Evolutionary conservation across 1,140 invertebrate species (phyloP).

Genomic region (Saccostrea glomerata): DNA sequence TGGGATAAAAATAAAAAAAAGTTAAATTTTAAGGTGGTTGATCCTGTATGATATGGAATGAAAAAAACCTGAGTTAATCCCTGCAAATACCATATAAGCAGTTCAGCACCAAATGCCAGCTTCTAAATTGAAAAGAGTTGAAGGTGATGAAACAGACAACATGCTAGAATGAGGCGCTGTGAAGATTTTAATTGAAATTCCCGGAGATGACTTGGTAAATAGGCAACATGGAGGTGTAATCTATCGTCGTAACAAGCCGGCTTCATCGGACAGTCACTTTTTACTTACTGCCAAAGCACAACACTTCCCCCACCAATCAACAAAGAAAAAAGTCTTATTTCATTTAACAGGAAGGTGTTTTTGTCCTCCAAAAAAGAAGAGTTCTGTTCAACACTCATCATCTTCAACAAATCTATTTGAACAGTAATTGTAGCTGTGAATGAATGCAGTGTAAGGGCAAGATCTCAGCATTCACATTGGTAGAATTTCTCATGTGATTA

Average conservation of each 20-base stretch:
- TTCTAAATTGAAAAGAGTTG: neutral
- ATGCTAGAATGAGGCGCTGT: constrained; percentile 1
- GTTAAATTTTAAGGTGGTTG: neutral
- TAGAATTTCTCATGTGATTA: constrained; percentile 9
- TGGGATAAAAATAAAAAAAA: neutral
- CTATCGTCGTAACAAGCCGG: constrained; percentile 23
- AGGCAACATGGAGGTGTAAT: constrained; percentile 21
- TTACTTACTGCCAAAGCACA: constrained; percentile 23
- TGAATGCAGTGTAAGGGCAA: neutral
- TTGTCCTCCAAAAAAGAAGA: constrained; percentile 10
- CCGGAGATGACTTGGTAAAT: constrained; percentile 23
- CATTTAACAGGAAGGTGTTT: constrained; percentile 3
- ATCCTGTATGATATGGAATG: neutral
- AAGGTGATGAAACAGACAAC: constrained; percentile 31
- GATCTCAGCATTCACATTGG: constrained; percentile 10
- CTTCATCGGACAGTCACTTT: constrained; percentile 33
- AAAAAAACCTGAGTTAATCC: neutral
- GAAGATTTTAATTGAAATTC: constrained; percentile 37
- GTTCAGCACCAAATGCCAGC: constrained; percentile 2
- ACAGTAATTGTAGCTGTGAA: constrained; percentile 26
- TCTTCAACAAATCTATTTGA: constrained; percentile 22
- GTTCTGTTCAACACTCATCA: constrained; percentile 22
- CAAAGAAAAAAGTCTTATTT: constrained; percentile 12
- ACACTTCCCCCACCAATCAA: constrained; percentile 16
- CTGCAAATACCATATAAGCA: constrained; percentile 10